Conservation (phyloP, 2,888 invertebrate genomes). For the Sminthurinus aureus region DNA sequence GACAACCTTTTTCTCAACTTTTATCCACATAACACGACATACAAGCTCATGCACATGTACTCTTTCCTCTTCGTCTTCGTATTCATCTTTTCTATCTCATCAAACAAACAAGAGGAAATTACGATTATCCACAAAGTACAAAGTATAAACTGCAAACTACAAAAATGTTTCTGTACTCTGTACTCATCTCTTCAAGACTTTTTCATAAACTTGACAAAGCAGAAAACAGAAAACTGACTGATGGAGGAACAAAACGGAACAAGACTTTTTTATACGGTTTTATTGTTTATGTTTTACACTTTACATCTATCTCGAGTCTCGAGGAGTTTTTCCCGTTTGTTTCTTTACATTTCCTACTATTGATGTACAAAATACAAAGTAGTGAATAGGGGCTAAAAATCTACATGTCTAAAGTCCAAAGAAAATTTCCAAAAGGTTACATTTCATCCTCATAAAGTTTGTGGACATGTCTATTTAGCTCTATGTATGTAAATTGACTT, state of each 20-base stretch:
- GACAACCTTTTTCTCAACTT: background rate
- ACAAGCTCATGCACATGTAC: background rate
- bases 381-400: no score
- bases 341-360: background rate
- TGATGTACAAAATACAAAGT: no score
- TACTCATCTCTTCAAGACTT: background rate
- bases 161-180: no score
- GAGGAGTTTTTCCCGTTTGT: background rate
- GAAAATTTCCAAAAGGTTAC: background rate
- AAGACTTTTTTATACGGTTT: no score
- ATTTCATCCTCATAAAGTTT: background rate
- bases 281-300: no score
- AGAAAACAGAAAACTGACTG: background rate
- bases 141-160: no score
- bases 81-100: background rate
- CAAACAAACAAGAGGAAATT: background rate
- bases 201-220: background rate
- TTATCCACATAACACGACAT: background rate
- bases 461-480: background rate
- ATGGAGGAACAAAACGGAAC: background rate
- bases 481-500: no score
- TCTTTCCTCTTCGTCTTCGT: background rate
- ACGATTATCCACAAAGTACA: no score
- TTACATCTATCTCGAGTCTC: background rate
- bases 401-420: no score